Evolutionary conservation across 2,113 vertebrate genomes (phyloP), one percentile per base, ranked within the genome.

Genomic region (Microtus richardsoni): DNA sequence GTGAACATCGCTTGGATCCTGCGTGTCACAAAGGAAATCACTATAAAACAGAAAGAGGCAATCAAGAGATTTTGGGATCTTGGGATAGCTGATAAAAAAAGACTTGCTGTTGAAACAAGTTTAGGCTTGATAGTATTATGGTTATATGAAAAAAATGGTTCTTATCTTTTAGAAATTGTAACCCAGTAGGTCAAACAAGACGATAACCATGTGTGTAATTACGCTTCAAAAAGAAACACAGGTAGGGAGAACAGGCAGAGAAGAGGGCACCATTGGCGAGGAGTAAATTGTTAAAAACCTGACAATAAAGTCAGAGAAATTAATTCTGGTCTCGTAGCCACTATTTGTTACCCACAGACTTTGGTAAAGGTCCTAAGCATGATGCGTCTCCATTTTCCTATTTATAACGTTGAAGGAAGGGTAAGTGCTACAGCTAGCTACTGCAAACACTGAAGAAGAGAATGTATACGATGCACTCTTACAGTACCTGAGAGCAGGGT

Each of bases 101-200:
- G 47, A 78, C 68, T 62, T 87, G 82, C 5, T 87, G 24, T 49
- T 92, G 39, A 78, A 87, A 91, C 70, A 87, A 41, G 17, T 64
- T n/a, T 36, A 79, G 75, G 24, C 36, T 74, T 78, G 58, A 47
- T 52, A 78, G 68, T 86, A 87, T 11, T 90, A 17, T 68, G 5
- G 36, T 71, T 47, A 71, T 78, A 7, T n/a, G 79, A 75, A 91
- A 91, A 91, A 36, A 30, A 74, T 71, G 26, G n/a, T 33, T 22
- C 17, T 54, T 80, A 88, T 47, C 36, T 21, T 95, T 82, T 39
- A 77, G 21, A 95, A 92, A 85, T 3, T 58, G 73, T 62, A 88
- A 95, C 41, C 87, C 41, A 91, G 17, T 73, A 39, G 6, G 33
- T 7, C 4, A 91, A n/a, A 74, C 17, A 71, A 92, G 89, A 93